Percentiles rank a stretch among this genome's conserved stretches.
Conservation (phyloP, 2,797 vertebrate genomes). For the Propithecus deckenii region DNA sequence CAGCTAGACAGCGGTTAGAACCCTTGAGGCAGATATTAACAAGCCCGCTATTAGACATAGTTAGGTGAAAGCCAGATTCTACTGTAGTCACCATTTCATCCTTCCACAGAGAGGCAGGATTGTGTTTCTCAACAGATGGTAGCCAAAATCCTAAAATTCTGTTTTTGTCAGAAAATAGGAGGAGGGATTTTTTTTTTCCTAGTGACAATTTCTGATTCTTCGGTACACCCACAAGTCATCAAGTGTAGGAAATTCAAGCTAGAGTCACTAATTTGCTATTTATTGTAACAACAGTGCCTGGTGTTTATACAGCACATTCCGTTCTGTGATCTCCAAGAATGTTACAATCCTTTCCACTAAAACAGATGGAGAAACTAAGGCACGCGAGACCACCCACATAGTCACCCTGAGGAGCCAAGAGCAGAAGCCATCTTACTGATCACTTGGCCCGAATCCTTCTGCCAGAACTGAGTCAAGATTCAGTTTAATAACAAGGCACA, state of each 20-base stretch:
- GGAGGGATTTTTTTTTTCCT: not conserved
- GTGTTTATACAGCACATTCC: constrained; percentile 73
- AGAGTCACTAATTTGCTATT: constrained; percentile 71
- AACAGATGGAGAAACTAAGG: constrained; percentile 80
- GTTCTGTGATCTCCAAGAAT: constrained; percentile 68
- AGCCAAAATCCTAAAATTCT: constrained; percentile 18
- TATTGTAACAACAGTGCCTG: constrained; percentile 73
- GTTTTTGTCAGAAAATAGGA: constrained; percentile 53
- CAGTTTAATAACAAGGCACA: not conserved
- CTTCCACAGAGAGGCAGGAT: not conserved
- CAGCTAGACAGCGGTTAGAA: not conserved
- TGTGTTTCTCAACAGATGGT: not conserved
- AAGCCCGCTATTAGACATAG: not conserved
- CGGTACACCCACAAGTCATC: constrained; percentile 41
- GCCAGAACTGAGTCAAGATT: not conserved
- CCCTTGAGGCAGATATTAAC: not conserved
- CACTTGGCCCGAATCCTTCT: not conserved
- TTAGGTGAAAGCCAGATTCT: not conserved
- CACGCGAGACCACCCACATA: constrained; percentile 60
- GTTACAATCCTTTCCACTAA: constrained; percentile 52
- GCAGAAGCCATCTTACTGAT: not conserved
- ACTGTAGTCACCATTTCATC: not conserved
- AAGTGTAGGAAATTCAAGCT: constrained; percentile 53
- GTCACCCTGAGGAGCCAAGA: not conserved
- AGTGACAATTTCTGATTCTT: constrained; percentile 52